Evolutionary conservation across 1,140 invertebrate species (phyloP).

Genomic region (Trichoplusia ni): DNA sequence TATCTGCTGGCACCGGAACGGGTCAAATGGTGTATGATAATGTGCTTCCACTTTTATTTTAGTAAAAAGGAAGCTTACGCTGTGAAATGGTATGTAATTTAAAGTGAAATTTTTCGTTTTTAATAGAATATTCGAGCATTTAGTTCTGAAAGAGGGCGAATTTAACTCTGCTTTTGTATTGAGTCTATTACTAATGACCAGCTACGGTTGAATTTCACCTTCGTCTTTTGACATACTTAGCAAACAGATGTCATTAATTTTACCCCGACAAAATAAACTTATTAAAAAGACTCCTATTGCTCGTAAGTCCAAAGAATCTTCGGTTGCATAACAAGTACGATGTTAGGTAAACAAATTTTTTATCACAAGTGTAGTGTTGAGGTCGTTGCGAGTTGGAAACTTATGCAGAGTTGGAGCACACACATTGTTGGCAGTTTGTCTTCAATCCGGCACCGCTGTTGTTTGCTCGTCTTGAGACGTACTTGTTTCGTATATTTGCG

Average conservation of each 20-base stretch:
- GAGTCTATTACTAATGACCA: too few relatives aligned
- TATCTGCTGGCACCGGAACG: background rate
- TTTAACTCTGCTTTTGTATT: too few relatives aligned
- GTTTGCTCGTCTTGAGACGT: background rate
- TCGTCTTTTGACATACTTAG: too few relatives aligned
- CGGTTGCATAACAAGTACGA: background rate
- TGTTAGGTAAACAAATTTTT: slow-evolving; percentile 3
- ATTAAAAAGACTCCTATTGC: too few relatives aligned
- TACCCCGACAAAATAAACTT: too few relatives aligned
- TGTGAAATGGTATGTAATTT: slow-evolving; percentile 6
- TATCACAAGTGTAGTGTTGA: slow-evolving; percentile 4
- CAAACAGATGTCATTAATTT: too few relatives aligned
- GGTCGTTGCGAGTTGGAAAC: background rate
- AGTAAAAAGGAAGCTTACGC: background rate
- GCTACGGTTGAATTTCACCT: too few relatives aligned
- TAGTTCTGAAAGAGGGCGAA: background rate
- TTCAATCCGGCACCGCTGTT: slow-evolving; percentile 18
- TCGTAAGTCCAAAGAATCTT: background rate
- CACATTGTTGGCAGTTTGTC: slow-evolving; percentile 16
- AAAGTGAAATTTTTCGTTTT: background rate
- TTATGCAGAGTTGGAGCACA: slow-evolving; percentile 10
- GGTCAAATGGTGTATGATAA: slow-evolving; percentile 11
- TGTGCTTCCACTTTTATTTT: slow-evolving; percentile 11
- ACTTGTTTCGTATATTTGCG: slow-evolving; percentile 3
- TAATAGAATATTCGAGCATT: background rate